Conservation (phyloP, 2,113 vertebrate genomes). For the Petrocephalus zakoni region DNA sequence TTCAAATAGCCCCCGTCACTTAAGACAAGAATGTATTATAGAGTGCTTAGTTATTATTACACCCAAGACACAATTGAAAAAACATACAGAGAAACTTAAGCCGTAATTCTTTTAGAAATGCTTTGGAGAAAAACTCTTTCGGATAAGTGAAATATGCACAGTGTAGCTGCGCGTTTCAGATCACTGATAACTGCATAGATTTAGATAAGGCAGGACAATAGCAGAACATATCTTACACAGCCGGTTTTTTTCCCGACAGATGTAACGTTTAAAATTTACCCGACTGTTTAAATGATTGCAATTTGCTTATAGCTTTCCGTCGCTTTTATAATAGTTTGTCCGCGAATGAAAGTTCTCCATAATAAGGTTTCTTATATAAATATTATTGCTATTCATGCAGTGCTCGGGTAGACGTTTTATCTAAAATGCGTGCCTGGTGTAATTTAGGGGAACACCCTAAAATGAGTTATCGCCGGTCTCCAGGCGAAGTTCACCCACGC, state of each 20-base stretch:
- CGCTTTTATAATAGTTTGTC: not conserved
- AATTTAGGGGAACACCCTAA: constrained; percentile 60
- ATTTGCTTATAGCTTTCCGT: not conserved
- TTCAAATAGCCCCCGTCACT: constrained; percentile 78
- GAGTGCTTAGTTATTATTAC: constrained; percentile 59
- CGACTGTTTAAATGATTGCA: not conserved
- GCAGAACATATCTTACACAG: not conserved
- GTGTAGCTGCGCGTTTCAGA: constrained; percentile 10
- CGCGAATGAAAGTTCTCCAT: constrained; percentile 1
- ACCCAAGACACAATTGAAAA: constrained; percentile 38
- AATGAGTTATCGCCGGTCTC: constrained; percentile 58
- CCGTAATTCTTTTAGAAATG: not conserved
- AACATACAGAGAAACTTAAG: constrained; percentile 37
- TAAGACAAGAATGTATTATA: constrained; percentile 70
- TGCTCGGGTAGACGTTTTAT: constrained; percentile 61
- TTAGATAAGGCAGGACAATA: not conserved
- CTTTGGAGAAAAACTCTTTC: not conserved
- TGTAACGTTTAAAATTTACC: not conserved
- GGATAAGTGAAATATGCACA: not conserved
- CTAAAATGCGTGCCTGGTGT: constrained; percentile 52
- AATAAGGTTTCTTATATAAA: constrained; percentile 32
- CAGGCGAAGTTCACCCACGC: constrained; percentile 52
- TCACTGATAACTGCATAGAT: constrained; percentile 9
- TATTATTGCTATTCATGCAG: constrained; percentile 70
- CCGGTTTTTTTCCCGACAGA: not conserved